A percentile compares a stretch with the other conserved stretches of the same genome.
Conservation (phyloP, 2,797 vertebrate species). For the Ciconia nigra region DNA sequence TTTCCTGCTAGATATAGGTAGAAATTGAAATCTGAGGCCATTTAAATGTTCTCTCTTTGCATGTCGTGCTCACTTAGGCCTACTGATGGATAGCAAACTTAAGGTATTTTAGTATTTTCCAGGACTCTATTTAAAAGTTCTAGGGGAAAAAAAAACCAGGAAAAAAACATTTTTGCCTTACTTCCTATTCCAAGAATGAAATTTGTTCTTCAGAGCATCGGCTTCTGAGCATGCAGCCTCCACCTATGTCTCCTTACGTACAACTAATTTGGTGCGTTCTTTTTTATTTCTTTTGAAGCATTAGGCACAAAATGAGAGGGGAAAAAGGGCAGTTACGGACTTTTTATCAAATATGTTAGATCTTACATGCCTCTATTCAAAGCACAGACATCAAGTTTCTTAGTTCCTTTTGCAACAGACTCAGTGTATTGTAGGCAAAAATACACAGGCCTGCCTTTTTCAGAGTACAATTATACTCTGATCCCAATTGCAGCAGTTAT, state of each 20-base stretch:
- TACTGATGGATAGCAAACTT: neutral
- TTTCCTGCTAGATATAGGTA: neutral
- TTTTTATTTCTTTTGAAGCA: neutral
- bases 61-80: neutral
- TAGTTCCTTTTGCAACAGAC: neutral
- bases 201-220: neutral
- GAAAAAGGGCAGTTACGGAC: neutral
- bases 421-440: neutral
- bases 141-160: fast-evolving
- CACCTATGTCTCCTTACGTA: neutral
- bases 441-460: neutral
- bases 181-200: neutral
- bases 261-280: neutral
- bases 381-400: neutral
- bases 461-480: neutral
- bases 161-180: neutral
- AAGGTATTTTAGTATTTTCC: neutral
- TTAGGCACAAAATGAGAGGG: neutral
- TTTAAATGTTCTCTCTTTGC: neutral
- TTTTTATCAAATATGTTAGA: neutral
- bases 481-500: neutral
- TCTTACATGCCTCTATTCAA: neutral
- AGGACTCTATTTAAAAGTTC: neutral
- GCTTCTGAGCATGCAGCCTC: neutral
- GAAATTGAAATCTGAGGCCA: neutral